These are phyloP conservation scores for Molorchus minor DNA, from an alignment of 2,888 invertebrate genomes.

Conservation along the genomic window DNA sequence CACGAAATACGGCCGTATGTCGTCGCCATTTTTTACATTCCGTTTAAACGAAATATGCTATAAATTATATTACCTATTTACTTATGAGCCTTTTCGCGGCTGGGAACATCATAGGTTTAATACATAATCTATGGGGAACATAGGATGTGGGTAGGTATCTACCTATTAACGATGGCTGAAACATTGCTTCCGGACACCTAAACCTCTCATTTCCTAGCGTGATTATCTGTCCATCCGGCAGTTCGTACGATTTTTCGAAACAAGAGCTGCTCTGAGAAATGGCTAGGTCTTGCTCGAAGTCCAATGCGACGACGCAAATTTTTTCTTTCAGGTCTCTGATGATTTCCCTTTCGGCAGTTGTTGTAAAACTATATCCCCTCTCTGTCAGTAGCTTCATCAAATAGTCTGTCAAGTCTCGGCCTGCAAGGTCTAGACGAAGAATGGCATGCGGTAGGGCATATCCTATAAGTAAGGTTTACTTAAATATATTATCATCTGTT, in stretches of 20 bases:
- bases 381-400: constrained; percentile 62
- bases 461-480: constrained; percentile 51
- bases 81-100: background rate
- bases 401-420: constrained; percentile 61
- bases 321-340: constrained; percentile 70
- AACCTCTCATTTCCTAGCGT: constrained; percentile 74
- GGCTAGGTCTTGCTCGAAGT: constrained; percentile 64
- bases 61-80: background rate
- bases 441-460: constrained; percentile 62
- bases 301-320: constrained; percentile 77
- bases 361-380: constrained; percentile 61
- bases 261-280: constrained; percentile 73
- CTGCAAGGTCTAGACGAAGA: constrained; percentile 60
- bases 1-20: background rate
- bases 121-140: background rate
- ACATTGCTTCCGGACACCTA: constrained; percentile 72
- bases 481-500: too few species aligned
- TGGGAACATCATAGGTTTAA: background rate
- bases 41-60: too few species aligned
- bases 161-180: constrained; percentile 66
- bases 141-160: too few species aligned
- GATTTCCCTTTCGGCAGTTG: constrained; percentile 61
- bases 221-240: constrained; percentile 61
- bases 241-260: constrained; percentile 70
- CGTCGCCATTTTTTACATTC: too few species aligned